phyloP scores from a whole-genome alignment of 2,888 invertebrate species.

The Ecdyonurus torrentis region DNA sequence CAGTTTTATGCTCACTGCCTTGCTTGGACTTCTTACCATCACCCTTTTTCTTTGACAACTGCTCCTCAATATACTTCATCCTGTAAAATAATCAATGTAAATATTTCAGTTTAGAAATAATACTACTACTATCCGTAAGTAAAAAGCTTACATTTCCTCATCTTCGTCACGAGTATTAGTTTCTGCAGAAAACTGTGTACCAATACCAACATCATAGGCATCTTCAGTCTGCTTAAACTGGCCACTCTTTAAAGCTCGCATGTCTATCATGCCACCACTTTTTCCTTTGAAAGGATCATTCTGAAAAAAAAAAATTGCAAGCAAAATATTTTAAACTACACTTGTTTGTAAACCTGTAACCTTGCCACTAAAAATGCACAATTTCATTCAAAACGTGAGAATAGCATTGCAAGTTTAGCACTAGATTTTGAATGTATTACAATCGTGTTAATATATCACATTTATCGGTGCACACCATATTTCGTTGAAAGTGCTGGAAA shows the following conservation, averaged over 20 bases:
- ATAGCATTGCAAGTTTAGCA: too few species aligned
- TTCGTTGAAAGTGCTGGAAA: too few species aligned
- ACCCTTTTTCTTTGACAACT: slow-evolving; percentile 73
- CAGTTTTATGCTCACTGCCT: slow-evolving; percentile 23
- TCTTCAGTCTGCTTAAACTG: slow-evolving; percentile 70
- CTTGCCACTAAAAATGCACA: too few species aligned
- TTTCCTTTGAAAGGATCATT: slow-evolving; percentile 61
- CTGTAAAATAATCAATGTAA: too few species aligned
- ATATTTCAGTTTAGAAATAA: neutral
- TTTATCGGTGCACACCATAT: too few species aligned
- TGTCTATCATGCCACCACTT: slow-evolving; percentile 75
- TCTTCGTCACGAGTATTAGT: slow-evolving; percentile 97
- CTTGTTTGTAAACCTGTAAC: too few species aligned
- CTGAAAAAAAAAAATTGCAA: slow-evolving; percentile 28
- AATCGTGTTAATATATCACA: neutral
- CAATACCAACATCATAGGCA: slow-evolving; percentile 85
- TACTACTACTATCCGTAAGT: neutral
- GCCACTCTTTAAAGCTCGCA: slow-evolving; percentile 66
- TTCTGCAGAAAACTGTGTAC: slow-evolving; percentile 94
- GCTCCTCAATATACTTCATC: slow-evolving; percentile 72
- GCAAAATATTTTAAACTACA: too few species aligned
- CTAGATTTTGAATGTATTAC: too few species aligned
- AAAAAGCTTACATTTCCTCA: slow-evolving; percentile 73
- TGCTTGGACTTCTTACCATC: slow-evolving; percentile 26
- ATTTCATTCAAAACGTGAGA: too few species aligned